These are phyloP conservation scores for Hippocampus abdominalis DNA, from an alignment of 2,113 vertebrate species.

Conservation along the genomic window DNA sequence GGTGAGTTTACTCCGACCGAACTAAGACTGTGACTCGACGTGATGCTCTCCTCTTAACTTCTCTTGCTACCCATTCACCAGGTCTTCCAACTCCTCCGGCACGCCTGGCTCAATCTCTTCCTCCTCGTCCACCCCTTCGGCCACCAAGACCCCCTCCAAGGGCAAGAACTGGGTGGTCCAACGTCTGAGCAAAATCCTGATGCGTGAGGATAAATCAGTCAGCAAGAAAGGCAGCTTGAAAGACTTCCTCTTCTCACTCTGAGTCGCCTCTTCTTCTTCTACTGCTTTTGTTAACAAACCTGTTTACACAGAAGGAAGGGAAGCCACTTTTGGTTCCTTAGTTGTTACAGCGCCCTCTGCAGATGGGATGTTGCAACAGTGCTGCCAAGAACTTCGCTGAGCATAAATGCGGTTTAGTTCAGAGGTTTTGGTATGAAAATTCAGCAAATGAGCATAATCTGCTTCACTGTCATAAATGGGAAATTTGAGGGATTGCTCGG, in stretches of 20 bases:
- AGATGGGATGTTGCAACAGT: slow-evolving; percentile 31
- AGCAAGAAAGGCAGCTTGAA: slow-evolving; percentile 79
- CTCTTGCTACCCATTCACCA: slow-evolving; percentile 17
- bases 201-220: slow-evolving; percentile 73
- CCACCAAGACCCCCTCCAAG: slow-evolving; percentile 66
- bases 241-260: slow-evolving; percentile 86
- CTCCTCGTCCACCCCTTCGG: slow-evolving; percentile 62
- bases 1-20: slow-evolving; percentile 28
- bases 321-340: slow-evolving; percentile 24
- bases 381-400: slow-evolving; percentile 30
- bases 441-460: not conserved
- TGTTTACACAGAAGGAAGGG: slow-evolving; percentile 21
- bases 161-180: slow-evolving; percentile 80
- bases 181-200: slow-evolving; percentile 84
- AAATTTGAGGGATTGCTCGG: slow-evolving; percentile 19
- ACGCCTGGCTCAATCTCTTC: slow-evolving; percentile 54
- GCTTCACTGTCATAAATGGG: slow-evolving; percentile 2
- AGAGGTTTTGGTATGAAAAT: not conserved
- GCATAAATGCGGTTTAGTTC: not conserved
- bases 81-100: slow-evolving; percentile 57
- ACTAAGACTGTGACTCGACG: not conserved
- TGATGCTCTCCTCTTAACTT: not conserved
- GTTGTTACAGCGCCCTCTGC: slow-evolving; percentile 34
- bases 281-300: slow-evolving; percentile 9
- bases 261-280: slow-evolving; percentile 41